Base-by-base conservation (phyloP, 1,140 invertebrate species). In the Cotesia vestalis region DNA sequence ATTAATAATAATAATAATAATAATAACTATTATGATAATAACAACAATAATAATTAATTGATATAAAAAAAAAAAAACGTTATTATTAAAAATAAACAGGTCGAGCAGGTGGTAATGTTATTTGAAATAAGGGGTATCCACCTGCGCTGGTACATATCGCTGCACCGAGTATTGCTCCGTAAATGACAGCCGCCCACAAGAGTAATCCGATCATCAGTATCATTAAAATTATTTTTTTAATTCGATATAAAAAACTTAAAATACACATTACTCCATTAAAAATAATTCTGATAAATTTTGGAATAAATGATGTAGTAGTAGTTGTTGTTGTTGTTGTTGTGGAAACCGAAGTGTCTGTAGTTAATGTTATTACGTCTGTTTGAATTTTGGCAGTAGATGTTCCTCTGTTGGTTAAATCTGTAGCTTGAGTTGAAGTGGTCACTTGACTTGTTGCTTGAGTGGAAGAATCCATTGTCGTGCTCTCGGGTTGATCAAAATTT, bases 101-200 rank as follows among this genome's bases (percentile, higher is more conserved):
- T 35, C 63, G 57, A 6, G 60, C 20, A 5, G 11, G 53, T 27
- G 61, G 27, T 36, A 63, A 67, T 14, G 53, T 20, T n/a, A 57
- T 8, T 35, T 46, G 34, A 9, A 71, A 40, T 36, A 76, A 68
- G 14, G 75, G 72, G 20, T 71, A 71, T 36, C 36, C 20, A 20
- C 72, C 72, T 46, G 60, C 51, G 5, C 40, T 46, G 40, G 40
- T 40, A 36, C 75, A 76, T 5, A 73, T 34, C 27, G 72, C 67
- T 8, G 69, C 72, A 17, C 75, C 72, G 53, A 76, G 36, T 12
- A 73, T 35, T 27, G 73, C 60, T 17, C 75, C 75, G 27, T 63
- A 71, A 11, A 76, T 40, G 11, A 76, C 36, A 60, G 66, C 66
- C 17, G 63, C 60, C 53, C 69, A 68, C 11, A 70, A 20, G 35